Percentiles rank a stretch among this genome's conserved stretches.
Evolutionary conservation across 2,113 vertebrate species (phyloP).

Genomic region (Muntiacus muntjak): DNA sequence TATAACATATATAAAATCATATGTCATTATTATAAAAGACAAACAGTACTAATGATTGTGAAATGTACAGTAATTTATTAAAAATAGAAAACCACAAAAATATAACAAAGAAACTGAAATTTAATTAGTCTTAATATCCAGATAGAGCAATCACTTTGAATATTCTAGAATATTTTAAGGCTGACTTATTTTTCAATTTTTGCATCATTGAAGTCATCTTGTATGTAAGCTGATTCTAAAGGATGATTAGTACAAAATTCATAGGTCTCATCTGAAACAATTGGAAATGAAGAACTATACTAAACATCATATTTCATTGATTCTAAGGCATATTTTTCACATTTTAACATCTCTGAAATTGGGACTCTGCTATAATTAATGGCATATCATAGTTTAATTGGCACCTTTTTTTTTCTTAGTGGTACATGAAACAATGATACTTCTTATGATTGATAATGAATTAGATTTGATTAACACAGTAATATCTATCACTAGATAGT

Average conservation of each 20-base stretch:
- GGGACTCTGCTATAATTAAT: conserved; percentile 27
- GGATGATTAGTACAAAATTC: neutral
- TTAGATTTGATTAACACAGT: conserved; percentile 15
- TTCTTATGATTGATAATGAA: conserved; percentile 16
- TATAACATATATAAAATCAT: neutral
- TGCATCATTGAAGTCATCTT: neutral
- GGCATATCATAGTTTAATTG: conserved; percentile 48
- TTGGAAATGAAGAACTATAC: conserved; percentile 28
- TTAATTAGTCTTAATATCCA: neutral
- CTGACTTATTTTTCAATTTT: neutral
- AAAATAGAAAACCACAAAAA: neutral
- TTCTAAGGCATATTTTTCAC: conserved; percentile 34
- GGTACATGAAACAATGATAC: conserved; percentile 46
- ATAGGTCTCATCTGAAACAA: conserved; percentile 1
- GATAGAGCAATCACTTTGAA: neutral
- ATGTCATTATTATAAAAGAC: neutral
- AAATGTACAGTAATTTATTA: neutral
- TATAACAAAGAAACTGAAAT: neutral
- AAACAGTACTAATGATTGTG: neutral
- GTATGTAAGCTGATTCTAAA: neutral
- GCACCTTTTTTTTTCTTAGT: conserved; percentile 35
- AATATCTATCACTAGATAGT: conserved; percentile 29
- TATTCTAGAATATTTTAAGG: neutral
- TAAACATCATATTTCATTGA: conserved; percentile 21
- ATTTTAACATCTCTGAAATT: conserved; percentile 12